These are phyloP conservation scores for Xyrichtys novacula DNA, from an alignment of 2,797 vertebrate genomes.

Conservation along the genomic window DNA sequence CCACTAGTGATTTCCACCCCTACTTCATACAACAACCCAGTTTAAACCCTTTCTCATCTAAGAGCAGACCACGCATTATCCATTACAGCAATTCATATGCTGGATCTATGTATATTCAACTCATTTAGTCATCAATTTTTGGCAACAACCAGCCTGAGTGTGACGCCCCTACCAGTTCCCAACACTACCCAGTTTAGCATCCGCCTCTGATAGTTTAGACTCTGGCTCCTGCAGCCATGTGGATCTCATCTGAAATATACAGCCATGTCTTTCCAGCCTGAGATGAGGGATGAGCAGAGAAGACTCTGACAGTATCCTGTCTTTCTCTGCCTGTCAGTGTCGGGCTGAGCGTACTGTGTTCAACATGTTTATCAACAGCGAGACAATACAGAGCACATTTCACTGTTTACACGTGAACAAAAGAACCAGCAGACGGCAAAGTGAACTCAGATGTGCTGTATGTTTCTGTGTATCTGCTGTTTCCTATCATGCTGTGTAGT, in stretches of 20 bases:
- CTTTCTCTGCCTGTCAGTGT: neutral
- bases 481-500: constrained; percentile 61
- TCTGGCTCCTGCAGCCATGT: neutral
- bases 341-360: neutral
- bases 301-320: neutral
- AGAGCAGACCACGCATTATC: no score
- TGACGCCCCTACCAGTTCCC: no score
- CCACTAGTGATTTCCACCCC: no score
- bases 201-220: neutral
- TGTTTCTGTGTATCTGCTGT: constrained; percentile 39
- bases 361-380: constrained; percentile 25
- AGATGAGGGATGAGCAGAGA: neutral
- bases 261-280: neutral
- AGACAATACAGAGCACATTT: constrained; percentile 23
- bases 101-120: no score
- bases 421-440: constrained; percentile 46
- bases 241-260: constrained; percentile 3
- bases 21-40: no score
- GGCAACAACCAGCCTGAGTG: no score
- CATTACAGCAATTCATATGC: no score
- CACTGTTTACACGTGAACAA: constrained; percentile 23
- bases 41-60: no score
- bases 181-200: neutral
- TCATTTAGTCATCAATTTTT: no score
- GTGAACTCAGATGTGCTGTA: constrained; percentile 60